Evolutionary conservation across 2,888 invertebrate genomes (phyloP).

Genomic region (Eilema depressum): DNA sequence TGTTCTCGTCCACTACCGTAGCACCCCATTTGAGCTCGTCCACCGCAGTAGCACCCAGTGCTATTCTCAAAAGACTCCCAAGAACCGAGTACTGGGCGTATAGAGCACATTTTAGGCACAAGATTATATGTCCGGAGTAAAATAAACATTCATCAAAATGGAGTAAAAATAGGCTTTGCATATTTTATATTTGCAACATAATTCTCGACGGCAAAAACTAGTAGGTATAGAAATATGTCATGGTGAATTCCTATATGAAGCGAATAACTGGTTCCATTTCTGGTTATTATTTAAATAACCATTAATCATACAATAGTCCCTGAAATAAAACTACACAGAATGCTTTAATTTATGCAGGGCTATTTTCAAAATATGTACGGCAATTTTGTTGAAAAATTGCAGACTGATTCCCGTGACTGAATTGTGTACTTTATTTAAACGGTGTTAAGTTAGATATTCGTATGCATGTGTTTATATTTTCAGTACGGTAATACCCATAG

Average conservation of each 20-base stretch:
- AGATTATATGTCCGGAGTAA: too few relatives aligned
- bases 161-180: background rate
- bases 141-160: too few relatives aligned
- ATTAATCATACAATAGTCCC: background rate
- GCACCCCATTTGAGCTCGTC: too few relatives aligned
- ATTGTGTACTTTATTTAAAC: constrained; percentile 1
- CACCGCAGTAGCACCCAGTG: too few relatives aligned
- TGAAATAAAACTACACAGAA: background rate
- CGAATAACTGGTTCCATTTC: background rate
- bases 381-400: background rate
- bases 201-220: background rate
- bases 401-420: background rate
- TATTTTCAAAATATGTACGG: background rate
- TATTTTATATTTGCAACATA: background rate
- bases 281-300: background rate
- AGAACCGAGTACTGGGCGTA: too few relatives aligned
- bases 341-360: background rate
- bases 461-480: background rate
- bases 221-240: too few relatives aligned
- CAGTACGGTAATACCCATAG: background rate
- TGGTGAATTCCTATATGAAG: background rate
- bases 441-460: background rate
- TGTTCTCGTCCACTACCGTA: too few relatives aligned
- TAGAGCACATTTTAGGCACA: too few relatives aligned
- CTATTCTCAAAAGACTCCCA: too few relatives aligned